Conservation (phyloP, 2,113 vertebrate species). For the Caloenas nicobarica region DNA sequence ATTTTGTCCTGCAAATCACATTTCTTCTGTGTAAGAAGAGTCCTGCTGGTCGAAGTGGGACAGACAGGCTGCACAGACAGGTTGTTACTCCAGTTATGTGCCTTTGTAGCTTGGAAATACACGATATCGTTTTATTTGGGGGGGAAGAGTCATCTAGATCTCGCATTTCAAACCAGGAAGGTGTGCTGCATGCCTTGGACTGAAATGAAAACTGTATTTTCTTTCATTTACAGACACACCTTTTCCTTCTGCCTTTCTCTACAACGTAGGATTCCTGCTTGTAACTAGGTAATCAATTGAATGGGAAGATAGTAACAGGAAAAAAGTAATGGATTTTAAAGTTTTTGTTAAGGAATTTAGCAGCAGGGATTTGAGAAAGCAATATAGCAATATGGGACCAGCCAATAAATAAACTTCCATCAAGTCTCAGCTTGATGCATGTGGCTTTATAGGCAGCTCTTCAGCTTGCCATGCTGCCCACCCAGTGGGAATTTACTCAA, state of each 20-base stretch:
- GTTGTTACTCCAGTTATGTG: neutral
- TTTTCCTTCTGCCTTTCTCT: neutral
- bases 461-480: neutral
- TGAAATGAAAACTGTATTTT: neutral
- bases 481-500: neutral
- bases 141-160: too few relatives aligned
- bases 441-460: neutral
- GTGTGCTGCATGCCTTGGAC: too few relatives aligned
- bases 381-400: neutral
- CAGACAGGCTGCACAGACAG: too few relatives aligned
- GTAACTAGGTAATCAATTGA: neutral
- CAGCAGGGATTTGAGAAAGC: neutral
- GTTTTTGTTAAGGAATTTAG: neutral
- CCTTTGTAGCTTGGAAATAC: neutral
- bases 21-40: neutral
- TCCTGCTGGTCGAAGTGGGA: neutral
- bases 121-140: fast-evolving
- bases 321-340: neutral
- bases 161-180: neutral
- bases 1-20: neutral
- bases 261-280: neutral
- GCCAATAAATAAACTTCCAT: neutral
- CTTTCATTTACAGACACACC: neutral
- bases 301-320: neutral
- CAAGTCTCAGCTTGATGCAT: neutral